phyloP scores from a whole-genome alignment of 2,888 invertebrate genomes.

The Phrixothrix hirtus region DNA sequence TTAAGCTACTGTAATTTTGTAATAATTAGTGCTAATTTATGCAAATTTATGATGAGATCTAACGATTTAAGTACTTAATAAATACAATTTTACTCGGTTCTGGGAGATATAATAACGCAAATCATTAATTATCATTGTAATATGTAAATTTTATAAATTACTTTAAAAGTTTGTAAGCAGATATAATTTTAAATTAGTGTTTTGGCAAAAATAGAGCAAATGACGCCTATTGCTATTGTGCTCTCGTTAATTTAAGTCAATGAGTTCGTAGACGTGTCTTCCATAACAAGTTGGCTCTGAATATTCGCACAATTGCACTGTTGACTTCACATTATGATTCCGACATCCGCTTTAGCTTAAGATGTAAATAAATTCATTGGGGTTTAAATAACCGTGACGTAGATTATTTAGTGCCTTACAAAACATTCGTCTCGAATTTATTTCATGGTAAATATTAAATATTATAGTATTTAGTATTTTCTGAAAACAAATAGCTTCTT shows the following conservation, averaged over 20 bases:
- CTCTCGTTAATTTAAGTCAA: slow-evolving; percentile 23
- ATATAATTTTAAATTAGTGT: background rate
- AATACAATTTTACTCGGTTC: no score
- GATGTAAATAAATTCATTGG: slow-evolving; percentile 30
- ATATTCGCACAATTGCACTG: slow-evolving; percentile 39
- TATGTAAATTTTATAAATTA: background rate
- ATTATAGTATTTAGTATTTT: no score
- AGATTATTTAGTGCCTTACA: slow-evolving; percentile 1
- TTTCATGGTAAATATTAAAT: no score
- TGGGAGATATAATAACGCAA: no score
- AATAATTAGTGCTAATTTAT: no score
- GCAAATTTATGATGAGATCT: no score
- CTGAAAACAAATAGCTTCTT: no score
- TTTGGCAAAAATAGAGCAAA: slow-evolving; percentile 18
- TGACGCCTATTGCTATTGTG: slow-evolving; percentile 20
- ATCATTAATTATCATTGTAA: background rate
- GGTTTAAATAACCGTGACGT: slow-evolving; percentile 18
- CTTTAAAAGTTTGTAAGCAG: background rate
- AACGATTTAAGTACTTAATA: no score
- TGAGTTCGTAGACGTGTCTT: slow-evolving; percentile 20
- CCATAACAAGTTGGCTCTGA: slow-evolving; percentile 17
- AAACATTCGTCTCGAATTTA: slow-evolving; percentile 5
- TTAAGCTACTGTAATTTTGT: no score
- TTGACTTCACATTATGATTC: slow-evolving; percentile 42
- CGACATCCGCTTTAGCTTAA: slow-evolving; percentile 35